Evolutionary conservation across 2,113 vertebrate genomes (phyloP).

Genomic region (Solenodon paradoxus): DNA sequence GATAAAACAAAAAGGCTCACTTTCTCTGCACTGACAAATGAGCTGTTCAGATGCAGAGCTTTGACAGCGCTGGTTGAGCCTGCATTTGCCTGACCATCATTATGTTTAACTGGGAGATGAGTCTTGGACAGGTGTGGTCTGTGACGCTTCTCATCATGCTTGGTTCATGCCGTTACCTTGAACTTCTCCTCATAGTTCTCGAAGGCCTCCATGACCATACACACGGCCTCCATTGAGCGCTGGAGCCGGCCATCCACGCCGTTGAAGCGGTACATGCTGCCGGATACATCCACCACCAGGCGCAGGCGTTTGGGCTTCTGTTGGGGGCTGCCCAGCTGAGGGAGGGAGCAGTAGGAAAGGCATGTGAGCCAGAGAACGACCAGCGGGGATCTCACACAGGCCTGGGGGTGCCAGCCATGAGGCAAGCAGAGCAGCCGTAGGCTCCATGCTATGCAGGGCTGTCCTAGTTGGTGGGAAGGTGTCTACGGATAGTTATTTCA

Average conservation of each 20-base stretch:
- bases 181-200: conserved; percentile 96
- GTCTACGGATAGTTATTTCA: conserved; percentile 11
- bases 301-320: conserved; percentile 94
- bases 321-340: conserved; percentile 91
- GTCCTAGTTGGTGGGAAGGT: neutral
- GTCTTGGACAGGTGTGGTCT: neutral
- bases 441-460: neutral
- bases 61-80: neutral
- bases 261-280: conserved; percentile 99
- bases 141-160: neutral
- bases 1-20: conserved; percentile 19
- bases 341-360: neutral
- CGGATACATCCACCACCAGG: conserved; percentile 93
- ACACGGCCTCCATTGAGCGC: conserved; percentile 96
- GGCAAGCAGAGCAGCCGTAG: neutral
- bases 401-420: neutral
- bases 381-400: neutral
- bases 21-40: conserved; percentile 50
- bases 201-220: conserved; percentile 98
- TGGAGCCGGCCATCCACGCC: conserved; percentile 94
- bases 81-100: neutral
- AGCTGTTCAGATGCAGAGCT: conserved; percentile 37
- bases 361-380: neutral
- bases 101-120: too few species aligned
- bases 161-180: conserved; percentile 86